Evolutionary conservation across 2,888 invertebrate genomes (phyloP).

Genomic region (Noctuana brunneofusca): DNA sequence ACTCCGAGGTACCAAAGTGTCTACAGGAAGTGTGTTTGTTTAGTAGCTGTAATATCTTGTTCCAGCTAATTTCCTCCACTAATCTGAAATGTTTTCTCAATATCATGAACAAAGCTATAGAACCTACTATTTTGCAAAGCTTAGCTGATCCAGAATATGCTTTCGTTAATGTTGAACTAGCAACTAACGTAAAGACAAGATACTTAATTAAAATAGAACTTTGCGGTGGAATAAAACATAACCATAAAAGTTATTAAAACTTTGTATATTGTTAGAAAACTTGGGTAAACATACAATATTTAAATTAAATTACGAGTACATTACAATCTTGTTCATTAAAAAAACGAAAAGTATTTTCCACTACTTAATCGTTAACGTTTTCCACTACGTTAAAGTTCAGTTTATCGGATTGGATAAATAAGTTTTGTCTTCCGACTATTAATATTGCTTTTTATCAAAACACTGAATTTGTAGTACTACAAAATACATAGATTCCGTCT

Average conservation of each 20-base stretch:
- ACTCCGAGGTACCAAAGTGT: conserved; percentile 55
- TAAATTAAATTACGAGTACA: no score
- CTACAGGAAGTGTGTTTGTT: conserved; percentile 50
- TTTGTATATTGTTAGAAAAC: conserved; percentile 16
- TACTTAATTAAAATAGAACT: conserved; percentile 25
- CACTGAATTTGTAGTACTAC: background rate
- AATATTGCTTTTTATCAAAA: background rate
- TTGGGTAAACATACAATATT: no score
- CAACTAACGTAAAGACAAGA: conserved; percentile 17
- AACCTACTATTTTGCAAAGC: conserved; percentile 22
- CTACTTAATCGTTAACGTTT: no score
- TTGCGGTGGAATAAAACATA: conserved; percentile 29
- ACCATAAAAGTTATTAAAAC: background rate
- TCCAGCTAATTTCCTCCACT: conserved; percentile 47
- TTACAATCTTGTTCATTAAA: no score
- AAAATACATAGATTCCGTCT: background rate
- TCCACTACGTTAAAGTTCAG: background rate
- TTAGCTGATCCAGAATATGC: conserved; percentile 21
- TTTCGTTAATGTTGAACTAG: conserved; percentile 27
- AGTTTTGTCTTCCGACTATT: background rate
- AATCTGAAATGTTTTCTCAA: conserved; percentile 30
- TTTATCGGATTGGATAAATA: background rate
- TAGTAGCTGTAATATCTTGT: conserved; percentile 51
- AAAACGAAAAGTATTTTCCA: no score
- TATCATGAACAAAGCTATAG: conserved; percentile 32